phyloP scores from a whole-genome alignment of 1,140 invertebrate genomes.

The Orussus abietinus region DNA sequence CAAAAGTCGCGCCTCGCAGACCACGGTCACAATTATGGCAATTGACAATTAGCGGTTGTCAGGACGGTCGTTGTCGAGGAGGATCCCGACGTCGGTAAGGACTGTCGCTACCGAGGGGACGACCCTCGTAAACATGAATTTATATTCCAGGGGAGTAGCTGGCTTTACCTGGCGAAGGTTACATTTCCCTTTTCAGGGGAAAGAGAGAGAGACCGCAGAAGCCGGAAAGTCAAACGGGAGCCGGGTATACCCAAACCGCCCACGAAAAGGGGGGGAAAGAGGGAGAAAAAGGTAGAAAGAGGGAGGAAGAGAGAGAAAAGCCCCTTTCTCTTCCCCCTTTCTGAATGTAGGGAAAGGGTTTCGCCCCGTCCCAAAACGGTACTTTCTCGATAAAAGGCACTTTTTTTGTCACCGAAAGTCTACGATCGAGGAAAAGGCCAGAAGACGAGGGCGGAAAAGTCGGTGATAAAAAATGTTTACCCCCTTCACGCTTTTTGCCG shows the following conservation, averaged over 20 bases:
- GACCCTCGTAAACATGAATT: conserved; percentile 14
- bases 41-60: too few relatives aligned
- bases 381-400: conserved; percentile 1
- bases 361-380: background rate
- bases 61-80: conserved; percentile 2
- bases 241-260: conserved; percentile 1
- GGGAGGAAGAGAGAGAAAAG: too few relatives aligned
- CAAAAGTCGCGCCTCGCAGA: too few relatives aligned
- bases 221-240: conserved; percentile 23
- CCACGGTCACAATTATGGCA: too few relatives aligned
- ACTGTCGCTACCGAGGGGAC: background rate
- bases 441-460: background rate
- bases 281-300: background rate
- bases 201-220: conserved; percentile 28
- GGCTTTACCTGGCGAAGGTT: conserved; percentile 18
- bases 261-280: background rate
- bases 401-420: background rate
- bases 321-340: too few relatives aligned
- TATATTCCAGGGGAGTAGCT: conserved; percentile 14
- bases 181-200: conserved; percentile 4
- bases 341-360: background rate
- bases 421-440: background rate
- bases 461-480: too few relatives aligned
- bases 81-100: background rate
- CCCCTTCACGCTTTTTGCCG: too few relatives aligned